Percentiles rank a stretch among this genome's conserved stretches.
phyloP scores from a whole-genome alignment of 92 coral and sea anemone genomes.

The Paramuricea clavata region DNA sequence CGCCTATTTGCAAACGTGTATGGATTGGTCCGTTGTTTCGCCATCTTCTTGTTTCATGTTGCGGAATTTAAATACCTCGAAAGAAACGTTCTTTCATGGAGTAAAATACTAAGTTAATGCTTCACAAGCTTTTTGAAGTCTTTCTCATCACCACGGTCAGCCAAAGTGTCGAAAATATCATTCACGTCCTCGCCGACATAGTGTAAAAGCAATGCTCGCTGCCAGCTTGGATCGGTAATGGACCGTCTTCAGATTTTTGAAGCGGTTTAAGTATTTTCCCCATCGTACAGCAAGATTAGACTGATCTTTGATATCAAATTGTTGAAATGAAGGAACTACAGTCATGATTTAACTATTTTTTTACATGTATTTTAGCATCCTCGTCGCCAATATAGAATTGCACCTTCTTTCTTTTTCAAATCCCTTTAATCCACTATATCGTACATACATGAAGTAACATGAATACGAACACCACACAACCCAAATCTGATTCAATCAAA shows the following conservation, averaged over 20 bases:
- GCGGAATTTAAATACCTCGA: slow-evolving; percentile 19
- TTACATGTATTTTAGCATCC: no score
- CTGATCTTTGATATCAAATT: slow-evolving; percentile 7
- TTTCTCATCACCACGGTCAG: not conserved
- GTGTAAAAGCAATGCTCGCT: not conserved
- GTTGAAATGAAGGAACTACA: not conserved
- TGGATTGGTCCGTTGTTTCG: not conserved
- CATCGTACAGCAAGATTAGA: not conserved
- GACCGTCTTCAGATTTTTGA: not conserved
- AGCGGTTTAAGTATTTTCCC: slow-evolving; percentile 1
- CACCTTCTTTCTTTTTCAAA: no score
- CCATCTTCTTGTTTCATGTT: slow-evolving; percentile 3
- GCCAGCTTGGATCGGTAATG: not conserved
- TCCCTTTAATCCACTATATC: no score
- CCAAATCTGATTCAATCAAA: no score
- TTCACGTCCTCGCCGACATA: slow-evolving; percentile 1
- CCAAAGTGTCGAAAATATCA: not conserved
- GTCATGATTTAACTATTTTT: no score
- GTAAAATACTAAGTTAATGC: not conserved
- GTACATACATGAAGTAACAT: no score
- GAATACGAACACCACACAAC: no score
- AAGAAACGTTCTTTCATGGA: not conserved
- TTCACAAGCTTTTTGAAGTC: slow-evolving; percentile 20
- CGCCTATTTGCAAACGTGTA: not conserved
- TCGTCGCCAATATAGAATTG: no score